Evolutionary conservation across 2,113 vertebrate species (phyloP).

Genomic region (Ochotona curzoniae): DNA sequence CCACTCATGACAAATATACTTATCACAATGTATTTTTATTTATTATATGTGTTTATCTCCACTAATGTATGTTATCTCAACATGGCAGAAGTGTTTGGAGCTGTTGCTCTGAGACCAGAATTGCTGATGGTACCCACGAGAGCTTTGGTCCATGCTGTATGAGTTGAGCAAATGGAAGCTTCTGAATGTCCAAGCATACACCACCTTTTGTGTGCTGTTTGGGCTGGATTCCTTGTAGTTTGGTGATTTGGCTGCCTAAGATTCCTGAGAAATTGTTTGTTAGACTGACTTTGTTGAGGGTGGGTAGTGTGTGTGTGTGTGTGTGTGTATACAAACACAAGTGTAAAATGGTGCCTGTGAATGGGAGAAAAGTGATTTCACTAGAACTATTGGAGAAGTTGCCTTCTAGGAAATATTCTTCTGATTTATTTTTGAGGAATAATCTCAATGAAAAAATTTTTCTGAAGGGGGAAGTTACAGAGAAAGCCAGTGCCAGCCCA

Average conservation of each 20-base stretch:
- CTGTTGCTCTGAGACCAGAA: not conserved
- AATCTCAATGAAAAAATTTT: not conserved
- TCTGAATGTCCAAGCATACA: not conserved
- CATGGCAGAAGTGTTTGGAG: not conserved
- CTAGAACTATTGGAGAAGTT: not conserved
- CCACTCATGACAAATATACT: not conserved
- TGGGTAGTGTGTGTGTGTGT: not conserved
- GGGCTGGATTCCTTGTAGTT: not conserved
- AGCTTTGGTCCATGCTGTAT: not conserved
- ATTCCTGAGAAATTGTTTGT: not conserved
- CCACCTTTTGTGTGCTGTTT: not conserved
- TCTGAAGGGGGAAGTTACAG: not conserved
- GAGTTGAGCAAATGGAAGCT: not conserved
- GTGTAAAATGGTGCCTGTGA: no score
- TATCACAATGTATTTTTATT: no score
- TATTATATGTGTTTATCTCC: no score
- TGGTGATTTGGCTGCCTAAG: not conserved
- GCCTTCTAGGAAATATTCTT: not conserved
- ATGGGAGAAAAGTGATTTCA: not conserved
- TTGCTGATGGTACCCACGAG: not conserved
- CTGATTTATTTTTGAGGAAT: not conserved
- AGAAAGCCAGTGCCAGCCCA: not conserved
- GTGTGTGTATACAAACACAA: not conserved
- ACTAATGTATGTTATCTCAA: not conserved
- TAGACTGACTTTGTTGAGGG: not conserved